phyloP scores from a whole-genome alignment of 2,888 invertebrate genomes.

The Rosalia funebris region DNA sequence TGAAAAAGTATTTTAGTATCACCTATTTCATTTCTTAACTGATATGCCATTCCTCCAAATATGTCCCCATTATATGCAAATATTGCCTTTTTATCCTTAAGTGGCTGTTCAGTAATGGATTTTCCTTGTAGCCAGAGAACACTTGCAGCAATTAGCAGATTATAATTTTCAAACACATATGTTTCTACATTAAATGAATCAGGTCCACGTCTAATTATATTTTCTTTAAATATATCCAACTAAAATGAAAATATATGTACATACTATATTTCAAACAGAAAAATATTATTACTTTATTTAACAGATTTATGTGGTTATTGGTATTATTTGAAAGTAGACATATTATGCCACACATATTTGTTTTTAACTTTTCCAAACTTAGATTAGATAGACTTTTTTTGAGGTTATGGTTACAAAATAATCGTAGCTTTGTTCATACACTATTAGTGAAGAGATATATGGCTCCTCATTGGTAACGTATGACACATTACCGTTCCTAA shows the following conservation, averaged over 20 bases:
- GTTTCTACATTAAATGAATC: constrained; percentile 57
- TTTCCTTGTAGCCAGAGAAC: constrained; percentile 89
- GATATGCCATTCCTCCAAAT: constrained; percentile 67
- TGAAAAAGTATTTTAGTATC: constrained; percentile 69
- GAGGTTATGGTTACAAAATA: too few species aligned
- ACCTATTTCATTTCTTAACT: constrained; percentile 59
- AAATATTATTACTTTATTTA: constrained; percentile 29
- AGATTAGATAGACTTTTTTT: too few species aligned
- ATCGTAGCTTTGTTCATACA: too few species aligned
- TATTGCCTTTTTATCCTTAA: constrained; percentile 69
- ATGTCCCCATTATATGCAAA: constrained; percentile 92
- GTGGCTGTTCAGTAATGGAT: constrained; percentile 74
- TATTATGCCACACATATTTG: constrained; percentile 58
- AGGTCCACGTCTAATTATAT: constrained; percentile 70
- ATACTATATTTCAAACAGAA: neutral
- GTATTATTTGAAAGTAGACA: constrained; percentile 44
- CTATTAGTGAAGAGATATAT: too few species aligned
- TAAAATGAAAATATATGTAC: constrained; percentile 45
- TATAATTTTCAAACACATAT: constrained; percentile 37
- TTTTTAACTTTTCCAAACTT: too few species aligned
- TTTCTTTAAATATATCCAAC: constrained; percentile 51
- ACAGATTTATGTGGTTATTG: constrained; percentile 32
- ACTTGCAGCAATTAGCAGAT: constrained; percentile 62
- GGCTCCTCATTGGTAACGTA: too few species aligned
- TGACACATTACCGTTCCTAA: too few species aligned